These are phyloP conservation scores for Felis chaus DNA, from an alignment of 2,113 vertebrate genomes.

Conservation along the genomic window DNA sequence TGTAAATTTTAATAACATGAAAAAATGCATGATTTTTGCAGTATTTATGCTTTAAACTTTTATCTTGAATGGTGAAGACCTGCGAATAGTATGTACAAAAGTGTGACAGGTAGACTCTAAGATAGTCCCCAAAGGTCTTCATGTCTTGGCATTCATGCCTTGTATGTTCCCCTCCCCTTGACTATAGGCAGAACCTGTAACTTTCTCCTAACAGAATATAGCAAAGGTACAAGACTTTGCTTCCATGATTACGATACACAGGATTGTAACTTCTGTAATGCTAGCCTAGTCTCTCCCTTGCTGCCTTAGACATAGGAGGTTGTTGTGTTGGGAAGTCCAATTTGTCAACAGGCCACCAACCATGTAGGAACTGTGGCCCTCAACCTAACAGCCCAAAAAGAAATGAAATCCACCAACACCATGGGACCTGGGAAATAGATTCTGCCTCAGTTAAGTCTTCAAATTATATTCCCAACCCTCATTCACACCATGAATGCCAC, in stretches of 20 bases:
- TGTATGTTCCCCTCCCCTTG: background rate
- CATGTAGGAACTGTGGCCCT: background rate
- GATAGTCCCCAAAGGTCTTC: accelerated
- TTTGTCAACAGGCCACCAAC: background rate
- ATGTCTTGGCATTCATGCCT: background rate
- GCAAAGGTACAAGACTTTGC: background rate
- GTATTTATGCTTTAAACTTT: background rate
- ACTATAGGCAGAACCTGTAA: background rate
- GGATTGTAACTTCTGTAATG: background rate
- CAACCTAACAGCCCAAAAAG: background rate
- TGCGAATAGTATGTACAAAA: background rate
- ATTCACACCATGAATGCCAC: accelerated
- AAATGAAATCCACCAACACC: background rate
- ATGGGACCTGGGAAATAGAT: background rate
- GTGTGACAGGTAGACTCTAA: background rate
- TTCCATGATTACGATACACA: background rate
- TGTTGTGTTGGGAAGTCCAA: background rate
- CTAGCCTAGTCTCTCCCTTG: background rate
- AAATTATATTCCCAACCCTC: too few relatives aligned
- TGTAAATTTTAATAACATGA: background rate
- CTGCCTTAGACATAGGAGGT: background rate
- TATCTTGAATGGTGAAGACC: background rate
- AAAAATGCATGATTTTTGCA: background rate
- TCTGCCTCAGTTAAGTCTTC: background rate
- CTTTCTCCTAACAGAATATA: background rate